A percentile compares a stretch with the other conserved stretches of the same genome.
Conservation (phyloP, 2,888 invertebrate species). For the Epiperipatus broadwayi region DNA sequence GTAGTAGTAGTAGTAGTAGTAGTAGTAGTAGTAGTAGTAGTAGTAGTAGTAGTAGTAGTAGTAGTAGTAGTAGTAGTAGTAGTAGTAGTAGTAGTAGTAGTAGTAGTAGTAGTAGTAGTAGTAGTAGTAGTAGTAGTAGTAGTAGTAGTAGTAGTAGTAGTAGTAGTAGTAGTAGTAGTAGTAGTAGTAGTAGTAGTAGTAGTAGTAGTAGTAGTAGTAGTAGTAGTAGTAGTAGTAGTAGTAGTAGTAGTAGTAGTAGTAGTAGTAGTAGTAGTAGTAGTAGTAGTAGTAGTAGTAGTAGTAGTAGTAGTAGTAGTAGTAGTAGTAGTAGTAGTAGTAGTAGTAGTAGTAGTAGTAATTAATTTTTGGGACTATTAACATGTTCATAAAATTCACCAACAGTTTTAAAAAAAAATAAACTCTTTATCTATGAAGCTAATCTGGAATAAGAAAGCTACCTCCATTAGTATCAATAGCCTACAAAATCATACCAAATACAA, state of each 20-base stretch:
- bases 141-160: slow-evolving; percentile 3
- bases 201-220: slow-evolving; percentile 3
- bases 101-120: slow-evolving; percentile 3
- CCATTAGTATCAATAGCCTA: no score
- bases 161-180: slow-evolving; percentile 3
- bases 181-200: slow-evolving; percentile 3
- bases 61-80: slow-evolving; percentile 3
- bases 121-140: slow-evolving; percentile 3
- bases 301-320: slow-evolving; percentile 3
- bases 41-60: slow-evolving; percentile 3
- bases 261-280: slow-evolving; percentile 3
- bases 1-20: slow-evolving; percentile 3
- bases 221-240: slow-evolving; percentile 3
- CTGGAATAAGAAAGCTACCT: no score
- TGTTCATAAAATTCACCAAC: not conserved
- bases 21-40: slow-evolving; percentile 3
- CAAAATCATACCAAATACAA: no score
- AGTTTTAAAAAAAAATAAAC: no score
- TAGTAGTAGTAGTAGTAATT: no score
- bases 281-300: slow-evolving; percentile 3
- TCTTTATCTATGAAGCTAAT: no score
- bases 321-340: slow-evolving; percentile 3
- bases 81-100: slow-evolving; percentile 3
- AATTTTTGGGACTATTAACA: no score
- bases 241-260: slow-evolving; percentile 3